Evolutionary conservation across 2,888 invertebrate species (phyloP).

Genomic region (Nebria brevicollis): DNA sequence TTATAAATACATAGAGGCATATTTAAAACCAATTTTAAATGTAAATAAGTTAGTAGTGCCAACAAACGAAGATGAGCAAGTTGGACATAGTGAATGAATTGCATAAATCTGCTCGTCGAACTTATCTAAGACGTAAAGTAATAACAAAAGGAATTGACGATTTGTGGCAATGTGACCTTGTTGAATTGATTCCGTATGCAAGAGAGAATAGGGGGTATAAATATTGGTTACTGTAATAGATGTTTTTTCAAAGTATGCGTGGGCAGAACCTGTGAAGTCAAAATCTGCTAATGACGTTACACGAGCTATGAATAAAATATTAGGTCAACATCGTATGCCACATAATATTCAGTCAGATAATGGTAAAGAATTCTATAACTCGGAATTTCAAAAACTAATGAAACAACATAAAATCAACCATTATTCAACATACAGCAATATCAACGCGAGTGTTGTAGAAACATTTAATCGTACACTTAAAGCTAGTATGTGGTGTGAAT

Average conservation of each 20-base stretch:
- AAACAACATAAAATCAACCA: constrained; percentile 49
- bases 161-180: constrained; percentile 57
- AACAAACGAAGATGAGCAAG: too few relatives aligned
- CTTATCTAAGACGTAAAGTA: constrained; percentile 56
- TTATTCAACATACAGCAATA: constrained; percentile 50
- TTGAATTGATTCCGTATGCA: constrained; percentile 55
- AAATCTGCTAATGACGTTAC: constrained; percentile 52
- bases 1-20: too few relatives aligned
- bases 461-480: constrained; percentile 53
- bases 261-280: constrained; percentile 54
- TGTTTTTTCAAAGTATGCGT: constrained; percentile 59
- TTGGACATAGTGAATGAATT: constrained; percentile 53
- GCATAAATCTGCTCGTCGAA: constrained; percentile 58
- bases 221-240: constrained; percentile 56
- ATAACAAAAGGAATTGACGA: constrained; percentile 59
- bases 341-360: constrained; percentile 50
- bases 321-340: constrained; percentile 32
- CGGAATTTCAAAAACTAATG: constrained; percentile 50
- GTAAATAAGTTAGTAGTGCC: too few relatives aligned
- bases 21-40: too few relatives aligned
- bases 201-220: constrained; percentile 55
- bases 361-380: constrained; percentile 53
- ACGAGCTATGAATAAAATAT: constrained; percentile 43
- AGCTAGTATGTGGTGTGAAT: constrained; percentile 52
- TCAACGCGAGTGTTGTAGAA: constrained; percentile 53